phyloP scores from a whole-genome alignment of 2,888 invertebrate species.

The Caenorhabditis sp. region DNA sequence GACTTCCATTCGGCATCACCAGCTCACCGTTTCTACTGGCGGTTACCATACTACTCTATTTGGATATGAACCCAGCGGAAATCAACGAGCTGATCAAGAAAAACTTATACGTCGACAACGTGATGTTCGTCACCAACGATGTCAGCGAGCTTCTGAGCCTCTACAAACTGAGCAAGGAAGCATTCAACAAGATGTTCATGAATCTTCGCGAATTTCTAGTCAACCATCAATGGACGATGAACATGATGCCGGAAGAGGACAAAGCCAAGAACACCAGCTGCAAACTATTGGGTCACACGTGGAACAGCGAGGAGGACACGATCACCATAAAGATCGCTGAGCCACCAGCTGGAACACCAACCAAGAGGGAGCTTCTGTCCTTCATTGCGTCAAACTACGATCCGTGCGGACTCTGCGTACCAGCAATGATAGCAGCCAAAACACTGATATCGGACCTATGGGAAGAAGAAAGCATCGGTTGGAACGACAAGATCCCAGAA shows the following conservation, averaged over 20 bases:
- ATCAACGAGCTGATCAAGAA: conserved; percentile 1
- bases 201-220: conserved; percentile 17
- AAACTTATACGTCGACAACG: conserved; percentile 47
- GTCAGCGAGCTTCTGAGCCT: neutral
- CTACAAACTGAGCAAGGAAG: conserved; percentile 4
- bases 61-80: neutral
- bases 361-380: conserved; percentile 17
- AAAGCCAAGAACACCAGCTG: neutral
- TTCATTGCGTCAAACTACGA: conserved; percentile 46
- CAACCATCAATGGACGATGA: neutral
- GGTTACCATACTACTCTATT: conserved; percentile 40
- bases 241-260: neutral
- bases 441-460: conserved; percentile 38
- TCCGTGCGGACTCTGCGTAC: conserved; percentile 33
- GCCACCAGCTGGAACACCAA: conserved; percentile 11
- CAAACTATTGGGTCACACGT: neutral
- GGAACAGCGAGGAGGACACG: conserved; percentile 19
- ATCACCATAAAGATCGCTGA: conserved; percentile 13
- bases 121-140: neutral
- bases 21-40: conserved; percentile 66
- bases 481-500: conserved; percentile 35
- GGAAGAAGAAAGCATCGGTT: neutral
- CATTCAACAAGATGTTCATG: conserved; percentile 22
- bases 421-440: conserved; percentile 44
- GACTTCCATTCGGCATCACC: conserved; percentile 70